Conservation (phyloP, 2,113 vertebrate species). For the Thamnophis sirtalis region DNA sequence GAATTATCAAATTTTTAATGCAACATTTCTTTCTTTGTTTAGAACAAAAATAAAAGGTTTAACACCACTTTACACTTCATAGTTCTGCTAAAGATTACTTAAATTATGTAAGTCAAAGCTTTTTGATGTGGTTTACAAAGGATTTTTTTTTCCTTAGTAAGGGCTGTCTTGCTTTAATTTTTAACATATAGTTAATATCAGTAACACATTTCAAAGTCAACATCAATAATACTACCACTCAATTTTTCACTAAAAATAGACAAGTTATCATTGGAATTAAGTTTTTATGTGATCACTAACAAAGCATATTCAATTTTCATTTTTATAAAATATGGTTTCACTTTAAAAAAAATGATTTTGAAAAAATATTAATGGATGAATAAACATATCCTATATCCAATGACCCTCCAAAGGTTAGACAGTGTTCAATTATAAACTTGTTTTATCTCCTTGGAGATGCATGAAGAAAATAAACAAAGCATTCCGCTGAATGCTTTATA, state of each 20-base stretch:
- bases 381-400: neutral
- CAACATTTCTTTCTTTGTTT: conserved; percentile 9
- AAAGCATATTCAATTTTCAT: neutral
- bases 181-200: neutral
- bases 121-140: conserved; percentile 3
- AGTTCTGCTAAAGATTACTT: conserved; percentile 1
- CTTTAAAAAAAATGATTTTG: neutral
- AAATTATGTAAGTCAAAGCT: neutral
- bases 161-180: neutral
- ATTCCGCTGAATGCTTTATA: neutral
- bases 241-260: neutral
- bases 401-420: neutral
- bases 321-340: neutral
- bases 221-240: neutral
- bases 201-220: neutral
- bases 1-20: neutral
- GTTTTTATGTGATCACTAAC: neutral
- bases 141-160: neutral
- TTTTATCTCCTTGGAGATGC: neutral
- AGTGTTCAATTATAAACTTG: neutral
- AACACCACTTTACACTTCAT: neutral
- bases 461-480: neutral
- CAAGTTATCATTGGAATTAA: neutral
- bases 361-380: neutral
- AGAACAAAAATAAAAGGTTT: neutral